phyloP scores from a whole-genome alignment of 2,113 vertebrate species.

The Caracal caracal region DNA sequence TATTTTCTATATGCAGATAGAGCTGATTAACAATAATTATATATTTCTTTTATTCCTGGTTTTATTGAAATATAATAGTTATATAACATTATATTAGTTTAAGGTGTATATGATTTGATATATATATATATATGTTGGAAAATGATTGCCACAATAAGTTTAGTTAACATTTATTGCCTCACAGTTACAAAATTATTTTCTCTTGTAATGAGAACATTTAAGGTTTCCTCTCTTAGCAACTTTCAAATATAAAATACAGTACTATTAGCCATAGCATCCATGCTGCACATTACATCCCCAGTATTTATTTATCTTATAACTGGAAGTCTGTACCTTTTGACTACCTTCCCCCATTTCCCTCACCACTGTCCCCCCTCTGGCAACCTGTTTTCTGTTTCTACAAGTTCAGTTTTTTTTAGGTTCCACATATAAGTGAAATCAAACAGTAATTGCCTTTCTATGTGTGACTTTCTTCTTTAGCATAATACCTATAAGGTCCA shows the following conservation, averaged over 20 bases:
- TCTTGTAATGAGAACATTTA: background rate
- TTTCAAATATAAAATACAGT: background rate
- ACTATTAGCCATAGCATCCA: background rate
- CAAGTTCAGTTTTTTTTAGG: background rate
- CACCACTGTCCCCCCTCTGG: background rate
- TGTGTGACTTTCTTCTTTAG: background rate
- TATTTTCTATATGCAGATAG: background rate
- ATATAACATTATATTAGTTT: background rate
- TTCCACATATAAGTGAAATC: background rate
- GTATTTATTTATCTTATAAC: background rate
- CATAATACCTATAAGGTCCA: background rate
- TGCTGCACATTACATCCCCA: background rate
- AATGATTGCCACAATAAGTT: background rate
- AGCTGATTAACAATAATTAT: background rate
- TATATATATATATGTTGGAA: background rate
- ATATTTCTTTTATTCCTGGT: background rate
- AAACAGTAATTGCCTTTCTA: background rate
- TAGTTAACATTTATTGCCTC: background rate
- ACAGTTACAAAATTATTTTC: background rate
- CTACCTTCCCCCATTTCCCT: background rate
- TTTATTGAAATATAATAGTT: conserved; percentile 13
- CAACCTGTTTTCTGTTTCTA: background rate
- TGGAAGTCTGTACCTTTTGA: background rate
- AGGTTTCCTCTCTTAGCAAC: background rate
- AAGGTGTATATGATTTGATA: background rate